Conservation (phyloP, 2,888 invertebrate genomes). For the Rhagonycha fulva region DNA sequence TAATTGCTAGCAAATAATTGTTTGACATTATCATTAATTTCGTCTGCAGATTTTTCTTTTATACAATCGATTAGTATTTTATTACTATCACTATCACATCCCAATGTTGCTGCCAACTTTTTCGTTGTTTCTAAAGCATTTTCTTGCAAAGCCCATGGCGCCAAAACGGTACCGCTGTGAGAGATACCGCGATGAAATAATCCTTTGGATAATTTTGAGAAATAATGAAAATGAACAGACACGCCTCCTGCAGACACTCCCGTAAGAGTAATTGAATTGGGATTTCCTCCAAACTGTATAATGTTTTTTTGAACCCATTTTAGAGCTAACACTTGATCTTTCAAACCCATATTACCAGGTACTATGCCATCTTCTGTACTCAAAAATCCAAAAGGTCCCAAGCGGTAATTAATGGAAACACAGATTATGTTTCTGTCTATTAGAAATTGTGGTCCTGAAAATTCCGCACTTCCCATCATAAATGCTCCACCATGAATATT, state of each 20-base stretch:
- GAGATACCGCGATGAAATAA: conserved; percentile 64
- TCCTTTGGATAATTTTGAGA: conserved; percentile 61
- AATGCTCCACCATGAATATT: conserved; percentile 16
- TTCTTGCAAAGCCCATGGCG: conserved; percentile 58
- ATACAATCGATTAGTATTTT: conserved; percentile 65
- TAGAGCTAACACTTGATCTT: conserved; percentile 70
- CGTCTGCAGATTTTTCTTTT: conserved; percentile 60
- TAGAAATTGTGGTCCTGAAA: conserved; percentile 4
- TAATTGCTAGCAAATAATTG: conserved; percentile 45
- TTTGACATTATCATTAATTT: conserved; percentile 57
- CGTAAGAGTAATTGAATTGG: conserved; percentile 64
- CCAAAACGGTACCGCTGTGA: conserved; percentile 68
- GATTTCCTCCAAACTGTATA: conserved; percentile 67
- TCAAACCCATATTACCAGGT: conserved; percentile 41
- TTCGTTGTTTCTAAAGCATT: conserved; percentile 62
- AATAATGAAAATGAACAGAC: conserved; percentile 70
- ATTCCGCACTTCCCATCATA: neutral
- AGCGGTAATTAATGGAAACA: conserved; percentile 7
- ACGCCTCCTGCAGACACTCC: conserved; percentile 74
- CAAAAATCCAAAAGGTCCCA: conserved; percentile 8
- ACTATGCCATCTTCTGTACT: neutral
- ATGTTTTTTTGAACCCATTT: conserved; percentile 59
- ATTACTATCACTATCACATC: conserved; percentile 62
- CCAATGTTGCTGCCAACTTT: conserved; percentile 61
- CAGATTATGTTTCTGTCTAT: conserved; percentile 12